Evolutionary conservation across 2,888 invertebrate species (phyloP), one percentile per base, ranked within the genome.

Genomic region (Leptopterna dolabrata): DNA sequence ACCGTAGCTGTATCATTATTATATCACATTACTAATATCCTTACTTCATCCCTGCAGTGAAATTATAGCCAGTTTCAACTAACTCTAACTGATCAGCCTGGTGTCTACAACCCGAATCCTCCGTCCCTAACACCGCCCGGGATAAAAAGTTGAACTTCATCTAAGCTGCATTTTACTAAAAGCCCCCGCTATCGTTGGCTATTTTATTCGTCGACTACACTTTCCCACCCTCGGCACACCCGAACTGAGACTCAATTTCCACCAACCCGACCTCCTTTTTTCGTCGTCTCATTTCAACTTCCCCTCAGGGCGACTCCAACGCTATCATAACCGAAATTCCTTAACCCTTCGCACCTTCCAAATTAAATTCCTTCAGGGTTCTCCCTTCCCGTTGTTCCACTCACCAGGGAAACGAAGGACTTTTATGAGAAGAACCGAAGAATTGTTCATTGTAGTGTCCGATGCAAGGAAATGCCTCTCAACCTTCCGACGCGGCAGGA

Each of bases 271-370:
- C 70, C 19, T 4, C 70, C 24, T 70, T 70, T 16, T 27, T 70
- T n/a, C 71, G 27, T 71, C 71, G 2, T 27, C 30, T 30, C 71
- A 3, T 71, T 71, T 71, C 71, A 30, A 71, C 27, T 27, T 27
- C 27, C 27, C 19, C 27, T 16, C 11, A n/a, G 24, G n/a, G 71
- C 24, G 24, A 13, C 71, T 43, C 27, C 27, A 19, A 0, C 80
- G 36, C 80, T 51, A 80, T 80, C 80, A 80, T 80, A 80, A 80
- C 47, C 80, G 24, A 45, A 80, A 80, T 80, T 80, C 80, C 80
- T 47, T 24, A 24, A n/a, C n/a, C 51, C 80, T 45, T 80, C 80
- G 80, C 80, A 80, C 80, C 80, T 80, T 27, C 80, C 47, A 80
- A 80, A 80, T 80, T 80, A 80, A 80, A 80, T 80, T 80, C 80